phyloP scores from a whole-genome alignment of 2,797 vertebrate genomes.

The Pseudomugil gertrudae region DNA sequence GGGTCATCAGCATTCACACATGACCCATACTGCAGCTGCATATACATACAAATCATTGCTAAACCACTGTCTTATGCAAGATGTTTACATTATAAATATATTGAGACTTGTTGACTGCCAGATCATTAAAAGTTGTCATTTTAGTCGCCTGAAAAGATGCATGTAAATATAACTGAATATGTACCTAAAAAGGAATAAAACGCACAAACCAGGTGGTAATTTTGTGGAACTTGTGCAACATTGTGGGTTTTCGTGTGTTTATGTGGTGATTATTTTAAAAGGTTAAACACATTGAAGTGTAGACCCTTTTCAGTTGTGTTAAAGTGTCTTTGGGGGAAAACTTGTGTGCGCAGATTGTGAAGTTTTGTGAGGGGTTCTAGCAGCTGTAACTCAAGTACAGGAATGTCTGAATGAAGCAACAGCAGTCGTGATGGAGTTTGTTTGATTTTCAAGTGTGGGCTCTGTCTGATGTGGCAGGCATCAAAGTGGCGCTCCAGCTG shows the following conservation, averaged over 20 bases:
- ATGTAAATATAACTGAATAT: neutral
- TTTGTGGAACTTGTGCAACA: neutral
- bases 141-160: neutral
- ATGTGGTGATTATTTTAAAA: conserved; percentile 9
- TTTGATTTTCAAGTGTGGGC: conserved; percentile 55
- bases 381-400: conserved; percentile 55
- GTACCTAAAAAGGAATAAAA: neutral
- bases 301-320: neutral
- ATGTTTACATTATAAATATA: neutral
- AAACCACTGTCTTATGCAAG: neutral
- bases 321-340: neutral
- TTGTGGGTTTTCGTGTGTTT: neutral
- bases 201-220: neutral
- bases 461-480: conserved; percentile 54
- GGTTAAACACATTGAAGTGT: conserved; percentile 3
- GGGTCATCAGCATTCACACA: neutral
- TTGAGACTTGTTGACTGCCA: too few species aligned
- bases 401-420: conserved; percentile 65
- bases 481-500: conserved; percentile 59
- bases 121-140: neutral
- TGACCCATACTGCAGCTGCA: conserved; percentile 16
- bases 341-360: neutral
- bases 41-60: neutral
- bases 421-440: conserved; percentile 31
- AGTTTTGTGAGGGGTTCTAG: conserved; percentile 6